Evolutionary conservation across 2,113 vertebrate species (phyloP).

Genomic region (Garra rufa): DNA sequence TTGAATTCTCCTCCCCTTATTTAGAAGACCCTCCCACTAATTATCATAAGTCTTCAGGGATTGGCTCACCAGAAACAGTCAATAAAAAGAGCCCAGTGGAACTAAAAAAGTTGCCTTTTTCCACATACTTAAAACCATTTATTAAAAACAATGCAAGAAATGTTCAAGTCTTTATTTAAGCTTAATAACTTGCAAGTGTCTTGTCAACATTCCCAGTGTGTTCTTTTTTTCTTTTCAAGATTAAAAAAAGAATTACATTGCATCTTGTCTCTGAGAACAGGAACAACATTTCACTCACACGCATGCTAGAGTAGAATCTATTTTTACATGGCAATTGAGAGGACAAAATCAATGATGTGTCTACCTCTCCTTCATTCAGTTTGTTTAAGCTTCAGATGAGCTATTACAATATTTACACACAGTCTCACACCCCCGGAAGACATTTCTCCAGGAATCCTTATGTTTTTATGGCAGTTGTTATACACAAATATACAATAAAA

Average conservation of each 20-base stretch:
- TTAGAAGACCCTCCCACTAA: background rate
- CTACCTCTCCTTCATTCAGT: slow-evolving; percentile 14
- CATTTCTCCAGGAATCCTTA: slow-evolving; percentile 23
- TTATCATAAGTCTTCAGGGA: background rate
- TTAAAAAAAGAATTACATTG: background rate
- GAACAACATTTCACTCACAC: background rate
- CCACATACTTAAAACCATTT: background rate
- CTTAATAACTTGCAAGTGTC: slow-evolving; percentile 18
- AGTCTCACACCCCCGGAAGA: slow-evolving; percentile 39
- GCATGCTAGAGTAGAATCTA: slow-evolving; percentile 14
- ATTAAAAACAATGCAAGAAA: slow-evolving; percentile 9
- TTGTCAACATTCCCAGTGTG: slow-evolving; percentile 21
- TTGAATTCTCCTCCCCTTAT: background rate
- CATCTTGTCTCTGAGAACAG: slow-evolving; percentile 3
- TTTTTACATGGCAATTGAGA: slow-evolving; percentile 15
- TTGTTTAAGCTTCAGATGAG: slow-evolving; percentile 22
- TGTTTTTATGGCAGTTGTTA: slow-evolving; percentile 30
- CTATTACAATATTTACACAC: slow-evolving; percentile 35
- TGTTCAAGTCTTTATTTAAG: slow-evolving; percentile 30
- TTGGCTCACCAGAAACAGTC: background rate
- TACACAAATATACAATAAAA: slow-evolving; percentile 51
- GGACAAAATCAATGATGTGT: background rate
- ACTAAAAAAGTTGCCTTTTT: slow-evolving; percentile 1
- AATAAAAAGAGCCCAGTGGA: background rate
- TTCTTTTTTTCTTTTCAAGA: background rate